Conservation (phyloP, 2,797 vertebrate genomes). For the Gallirallus australis region DNA sequence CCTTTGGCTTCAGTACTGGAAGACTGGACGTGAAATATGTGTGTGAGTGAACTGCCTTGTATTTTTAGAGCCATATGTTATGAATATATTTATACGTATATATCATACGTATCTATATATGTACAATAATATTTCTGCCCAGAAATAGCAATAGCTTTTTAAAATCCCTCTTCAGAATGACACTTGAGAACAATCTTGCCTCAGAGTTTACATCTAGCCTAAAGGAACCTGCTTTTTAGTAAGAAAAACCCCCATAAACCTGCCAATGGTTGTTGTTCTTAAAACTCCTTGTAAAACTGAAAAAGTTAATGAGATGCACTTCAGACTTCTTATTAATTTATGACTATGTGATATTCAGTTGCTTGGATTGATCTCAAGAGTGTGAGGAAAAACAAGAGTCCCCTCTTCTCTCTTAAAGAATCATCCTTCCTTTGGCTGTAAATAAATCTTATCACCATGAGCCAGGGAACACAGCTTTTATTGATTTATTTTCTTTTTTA, state of each 20-base stretch:
- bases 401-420: background rate
- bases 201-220: background rate
- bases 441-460: background rate
- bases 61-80: slow-evolving; percentile 40
- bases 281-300: background rate
- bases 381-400: background rate
- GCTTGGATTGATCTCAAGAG: background rate
- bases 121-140: slow-evolving; percentile 50
- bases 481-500: slow-evolving; percentile 38
- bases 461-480: slow-evolving; percentile 25
- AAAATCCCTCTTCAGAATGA: slow-evolving; percentile 29
- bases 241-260: background rate
- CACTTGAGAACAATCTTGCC: background rate
- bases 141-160: background rate
- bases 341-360: background rate
- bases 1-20: background rate
- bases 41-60: slow-evolving; percentile 14
- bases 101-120: background rate
- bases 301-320: background rate
- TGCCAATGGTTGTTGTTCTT: background rate
- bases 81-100: background rate
- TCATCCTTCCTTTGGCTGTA: background rate
- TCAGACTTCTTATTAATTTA: background rate
- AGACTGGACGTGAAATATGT: background rate
- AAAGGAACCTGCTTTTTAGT: background rate